These are phyloP conservation scores for Drosophila dunni DNA, from an alignment of 1,140 invertebrate genomes.

Conservation along the genomic window DNA sequence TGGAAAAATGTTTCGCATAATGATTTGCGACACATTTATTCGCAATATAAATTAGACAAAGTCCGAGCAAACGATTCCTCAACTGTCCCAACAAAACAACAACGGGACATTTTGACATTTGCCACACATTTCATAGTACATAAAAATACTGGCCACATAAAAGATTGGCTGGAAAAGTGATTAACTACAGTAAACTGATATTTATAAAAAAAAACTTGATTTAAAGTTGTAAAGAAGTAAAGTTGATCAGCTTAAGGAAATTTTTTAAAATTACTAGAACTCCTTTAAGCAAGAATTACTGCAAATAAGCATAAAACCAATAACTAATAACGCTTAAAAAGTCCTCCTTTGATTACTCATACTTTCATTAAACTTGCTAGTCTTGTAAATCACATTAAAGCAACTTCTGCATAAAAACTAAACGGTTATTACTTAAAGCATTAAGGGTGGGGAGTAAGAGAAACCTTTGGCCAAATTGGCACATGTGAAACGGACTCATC, in stretches of 20 bases:
- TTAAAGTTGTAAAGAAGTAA: too few relatives aligned
- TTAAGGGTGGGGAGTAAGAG: not conserved
- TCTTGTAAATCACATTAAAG: conserved; percentile 18
- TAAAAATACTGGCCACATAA: not conserved
- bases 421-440: conserved; percentile 3
- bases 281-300: too few relatives aligned
- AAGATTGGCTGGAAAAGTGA: not conserved
- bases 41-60: conserved; percentile 74
- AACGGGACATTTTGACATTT: conserved; percentile 43
- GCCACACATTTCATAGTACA: conserved; percentile 13
- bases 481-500: conserved; percentile 56
- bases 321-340: too few relatives aligned
- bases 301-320: too few relatives aligned
- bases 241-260: too few relatives aligned
- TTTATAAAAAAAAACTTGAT: not conserved
- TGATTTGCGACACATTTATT: conserved; percentile 82
- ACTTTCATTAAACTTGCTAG: not conserved
- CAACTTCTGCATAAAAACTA: not conserved
- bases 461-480: conserved; percentile 30
- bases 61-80: conserved; percentile 26
- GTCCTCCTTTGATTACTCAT: too few relatives aligned
- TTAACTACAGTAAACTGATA: not conserved
- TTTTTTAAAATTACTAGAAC: too few relatives aligned
- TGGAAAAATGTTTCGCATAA: conserved; percentile 75
- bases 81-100: conserved; percentile 5